These are phyloP conservation scores for Ichneumon xanthorius DNA, from an alignment of 2,888 invertebrate genomes.

Conservation along the genomic window DNA sequence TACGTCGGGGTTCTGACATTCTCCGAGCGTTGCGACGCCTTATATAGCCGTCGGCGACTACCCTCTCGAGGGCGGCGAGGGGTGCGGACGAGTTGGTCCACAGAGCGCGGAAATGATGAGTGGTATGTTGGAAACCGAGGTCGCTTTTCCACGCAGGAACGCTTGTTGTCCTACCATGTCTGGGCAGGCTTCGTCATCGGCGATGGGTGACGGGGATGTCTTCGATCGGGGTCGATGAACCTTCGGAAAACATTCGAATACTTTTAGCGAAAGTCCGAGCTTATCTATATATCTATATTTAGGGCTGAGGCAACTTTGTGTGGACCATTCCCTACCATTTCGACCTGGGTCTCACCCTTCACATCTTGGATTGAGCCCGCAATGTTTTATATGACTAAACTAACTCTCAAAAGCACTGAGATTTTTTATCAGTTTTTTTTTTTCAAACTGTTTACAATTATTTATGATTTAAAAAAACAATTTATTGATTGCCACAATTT, in stretches of 20 bases:
- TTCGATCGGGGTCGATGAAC: neutral
- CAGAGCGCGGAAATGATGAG: conserved; percentile 6
- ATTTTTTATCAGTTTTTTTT: too few relatives aligned
- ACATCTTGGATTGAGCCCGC: too few relatives aligned
- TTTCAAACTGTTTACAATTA: too few relatives aligned
- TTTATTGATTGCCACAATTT: too few relatives aligned
- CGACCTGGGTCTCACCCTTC: too few relatives aligned
- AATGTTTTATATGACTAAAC: too few relatives aligned
- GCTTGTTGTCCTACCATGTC: neutral
- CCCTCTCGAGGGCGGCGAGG: conserved; percentile 54
- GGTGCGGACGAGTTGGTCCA: conserved; percentile 36
- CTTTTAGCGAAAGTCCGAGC: neutral
- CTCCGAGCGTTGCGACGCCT: conserved; percentile 68
- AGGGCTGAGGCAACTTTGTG: too few relatives aligned
- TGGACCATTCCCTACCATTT: too few relatives aligned
- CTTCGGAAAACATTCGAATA: neutral
- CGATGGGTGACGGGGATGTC: neutral
- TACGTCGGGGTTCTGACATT: conserved; percentile 70
- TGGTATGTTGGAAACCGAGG: neutral
- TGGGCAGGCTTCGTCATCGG: neutral
- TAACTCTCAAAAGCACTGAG: too few relatives aligned
- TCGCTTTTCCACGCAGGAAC: conserved; percentile 4
- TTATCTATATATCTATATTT: neutral
- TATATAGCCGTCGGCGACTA: conserved; percentile 69
- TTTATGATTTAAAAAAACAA: too few relatives aligned